Evolutionary conservation across 2,888 invertebrate species (phyloP).

Genomic region (Sepioteuthis lessoniana): DNA sequence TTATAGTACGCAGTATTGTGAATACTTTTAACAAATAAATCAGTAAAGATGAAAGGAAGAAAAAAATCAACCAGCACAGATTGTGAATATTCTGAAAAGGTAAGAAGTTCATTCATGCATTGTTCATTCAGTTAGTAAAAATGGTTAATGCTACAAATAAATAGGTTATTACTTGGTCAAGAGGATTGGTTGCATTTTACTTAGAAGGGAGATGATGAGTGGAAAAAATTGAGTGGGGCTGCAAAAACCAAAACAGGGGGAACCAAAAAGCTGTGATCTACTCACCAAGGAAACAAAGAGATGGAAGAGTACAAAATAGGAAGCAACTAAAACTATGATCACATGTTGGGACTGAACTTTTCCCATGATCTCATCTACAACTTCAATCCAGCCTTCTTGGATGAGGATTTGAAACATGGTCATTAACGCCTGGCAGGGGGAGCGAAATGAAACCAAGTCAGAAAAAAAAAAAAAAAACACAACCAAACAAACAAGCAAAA

Average conservation of each 20-base stretch:
- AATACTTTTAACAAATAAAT: not conserved
- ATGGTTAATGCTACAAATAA: not conserved
- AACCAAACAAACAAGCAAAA: conserved; percentile 43
- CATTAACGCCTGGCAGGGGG: conserved; percentile 70
- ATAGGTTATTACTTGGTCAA: not conserved
- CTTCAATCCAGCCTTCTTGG: conserved; percentile 75
- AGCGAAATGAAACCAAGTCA: conserved; percentile 49
- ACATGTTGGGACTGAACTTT: conserved; percentile 52
- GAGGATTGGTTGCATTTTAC: not conserved
- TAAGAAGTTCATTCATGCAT: conserved; percentile 38
- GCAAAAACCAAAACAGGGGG: not conserved
- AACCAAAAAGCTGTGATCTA: conserved; percentile 52
- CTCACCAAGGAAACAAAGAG: conserved; percentile 70
- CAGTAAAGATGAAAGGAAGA: not conserved
- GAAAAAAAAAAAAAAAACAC: conserved; percentile 44
- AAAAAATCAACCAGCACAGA: not conserved
- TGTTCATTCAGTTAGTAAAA: not conserved
- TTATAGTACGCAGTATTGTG: not conserved
- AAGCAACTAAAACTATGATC: conserved; percentile 60
- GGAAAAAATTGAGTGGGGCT: not conserved
- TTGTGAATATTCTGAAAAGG: conserved; percentile 38
- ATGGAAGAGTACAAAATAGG: conserved; percentile 71
- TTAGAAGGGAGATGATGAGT: not conserved
- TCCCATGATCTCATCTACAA: conserved; percentile 67
- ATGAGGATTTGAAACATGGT: conserved; percentile 74